phyloP scores from a whole-genome alignment of 1,140 invertebrate genomes.

The honey bee (Apis mellifera) region Amel_HAv3.1 CM009935.2:9823501-9824000 shows the following conservation, averaged over 20 bases:
- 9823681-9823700: not conserved
- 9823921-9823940: not conserved
- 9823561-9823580: not conserved
- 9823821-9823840: slow-evolving; percentile 13
- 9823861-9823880: not conserved
- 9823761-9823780: slow-evolving; percentile 16
- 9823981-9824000: too few species aligned
- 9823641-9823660: slow-evolving; percentile 1
- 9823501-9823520: too few species aligned
- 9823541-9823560: too few species aligned
- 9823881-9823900: not conserved
- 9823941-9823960: not conserved
- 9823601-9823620: not conserved
- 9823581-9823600: not conserved
- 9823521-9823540: too few species aligned
- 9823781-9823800: slow-evolving; percentile 43
- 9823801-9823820: slow-evolving; percentile 10
- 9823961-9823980: too few species aligned
- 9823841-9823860: not conserved
- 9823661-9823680: not conserved
- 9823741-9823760: slow-evolving; percentile 12
- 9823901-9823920: not conserved
- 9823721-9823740: slow-evolving; percentile 4
- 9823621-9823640: not conserved
- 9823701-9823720: slow-evolving; percentile 40